phyloP scores from a whole-genome alignment of 2,888 invertebrate species.

The Petrolisthes cinctipes region DNA sequence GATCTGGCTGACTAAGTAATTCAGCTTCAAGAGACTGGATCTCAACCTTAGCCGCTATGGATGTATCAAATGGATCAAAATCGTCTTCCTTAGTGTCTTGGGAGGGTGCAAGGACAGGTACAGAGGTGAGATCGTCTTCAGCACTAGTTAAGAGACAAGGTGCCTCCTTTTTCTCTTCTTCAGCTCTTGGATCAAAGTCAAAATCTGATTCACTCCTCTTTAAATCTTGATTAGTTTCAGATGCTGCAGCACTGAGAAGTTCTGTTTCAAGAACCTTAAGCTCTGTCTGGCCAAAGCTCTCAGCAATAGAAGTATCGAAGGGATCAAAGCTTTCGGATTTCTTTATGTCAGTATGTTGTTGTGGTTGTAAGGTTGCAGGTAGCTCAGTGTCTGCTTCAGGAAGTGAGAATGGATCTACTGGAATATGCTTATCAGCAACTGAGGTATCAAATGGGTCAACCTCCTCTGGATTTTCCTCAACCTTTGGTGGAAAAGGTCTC shows the following conservation, averaged over 20 bases:
- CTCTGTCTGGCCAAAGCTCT: slow-evolving; percentile 70
- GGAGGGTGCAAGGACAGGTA: slow-evolving; percentile 50
- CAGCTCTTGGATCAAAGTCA: slow-evolving; percentile 67
- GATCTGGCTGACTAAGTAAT: slow-evolving; percentile 70
- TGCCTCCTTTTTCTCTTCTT: slow-evolving; percentile 61
- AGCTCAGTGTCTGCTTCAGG: slow-evolving; percentile 55
- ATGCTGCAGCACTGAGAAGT: slow-evolving; percentile 71
- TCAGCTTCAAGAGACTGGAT: slow-evolving; percentile 79
- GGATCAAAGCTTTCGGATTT: slow-evolving; percentile 72
- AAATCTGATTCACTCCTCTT: slow-evolving; percentile 67
- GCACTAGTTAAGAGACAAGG: slow-evolving; percentile 78
- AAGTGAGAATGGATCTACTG: slow-evolving; percentile 56
- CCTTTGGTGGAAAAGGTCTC: slow-evolving; percentile 69
- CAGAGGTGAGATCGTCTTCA: slow-evolving; percentile 70
- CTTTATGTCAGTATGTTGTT: slow-evolving; percentile 32
- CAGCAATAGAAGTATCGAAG: slow-evolving; percentile 78
- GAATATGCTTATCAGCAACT: slow-evolving; percentile 74
- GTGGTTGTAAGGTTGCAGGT: slow-evolving; percentile 58
- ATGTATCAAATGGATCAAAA: slow-evolving; percentile 66
- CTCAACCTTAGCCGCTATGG: slow-evolving; percentile 64
- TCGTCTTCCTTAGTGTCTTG: slow-evolving; percentile 53
- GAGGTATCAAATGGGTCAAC: slow-evolving; percentile 78
- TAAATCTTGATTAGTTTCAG: slow-evolving; percentile 64
- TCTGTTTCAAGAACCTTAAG: slow-evolving; percentile 75
- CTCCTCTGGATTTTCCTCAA: slow-evolving; percentile 37